phyloP scores from a whole-genome alignment of 2,888 invertebrate species.

The Pycnomerus fuliginosus region DNA sequence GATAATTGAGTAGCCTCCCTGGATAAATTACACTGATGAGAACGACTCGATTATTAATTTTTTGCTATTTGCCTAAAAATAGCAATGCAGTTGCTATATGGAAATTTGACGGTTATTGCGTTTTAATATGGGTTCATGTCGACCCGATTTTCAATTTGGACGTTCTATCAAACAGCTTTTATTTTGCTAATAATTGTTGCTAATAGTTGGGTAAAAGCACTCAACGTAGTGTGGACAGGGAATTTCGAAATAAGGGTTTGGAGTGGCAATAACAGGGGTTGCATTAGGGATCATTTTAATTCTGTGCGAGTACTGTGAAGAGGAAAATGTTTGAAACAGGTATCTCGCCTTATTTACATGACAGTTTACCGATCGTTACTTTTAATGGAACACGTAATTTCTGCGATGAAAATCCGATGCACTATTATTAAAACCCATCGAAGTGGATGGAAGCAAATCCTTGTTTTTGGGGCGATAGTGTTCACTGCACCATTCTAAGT shows the following conservation, averaged over 20 bases:
- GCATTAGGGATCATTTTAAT: conserved; percentile 14
- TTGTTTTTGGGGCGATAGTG: conserved; percentile 1
- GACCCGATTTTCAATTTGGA: too few species aligned
- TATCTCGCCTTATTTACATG: conserved; percentile 11
- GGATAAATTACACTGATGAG: too few species aligned
- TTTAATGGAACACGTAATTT: conserved; percentile 9
- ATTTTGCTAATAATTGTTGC: conserved; percentile 11
- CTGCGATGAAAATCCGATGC: conserved; percentile 1
- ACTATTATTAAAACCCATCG: conserved; percentile 1
- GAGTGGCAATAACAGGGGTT: conserved; percentile 10
- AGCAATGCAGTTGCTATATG: too few species aligned
- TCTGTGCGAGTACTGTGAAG: conserved; percentile 5
- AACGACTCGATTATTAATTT: too few species aligned
- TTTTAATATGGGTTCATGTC: too few species aligned
- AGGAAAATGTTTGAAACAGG: conserved; percentile 8
- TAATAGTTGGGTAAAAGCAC: conserved; percentile 9
- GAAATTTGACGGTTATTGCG: too few species aligned
- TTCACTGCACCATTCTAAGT: background rate
- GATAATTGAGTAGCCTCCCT: too few species aligned
- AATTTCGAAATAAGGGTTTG: conserved; percentile 11
- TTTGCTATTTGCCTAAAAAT: too few species aligned
- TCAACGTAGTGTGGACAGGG: conserved; percentile 11
- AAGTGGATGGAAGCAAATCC: conserved; percentile 1
- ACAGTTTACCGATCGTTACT: conserved; percentile 13
- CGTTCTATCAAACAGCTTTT: too few species aligned